Base-by-base conservation (phyloP, 2,797 vertebrate species). In the Pelochelys cantorii region DNA sequence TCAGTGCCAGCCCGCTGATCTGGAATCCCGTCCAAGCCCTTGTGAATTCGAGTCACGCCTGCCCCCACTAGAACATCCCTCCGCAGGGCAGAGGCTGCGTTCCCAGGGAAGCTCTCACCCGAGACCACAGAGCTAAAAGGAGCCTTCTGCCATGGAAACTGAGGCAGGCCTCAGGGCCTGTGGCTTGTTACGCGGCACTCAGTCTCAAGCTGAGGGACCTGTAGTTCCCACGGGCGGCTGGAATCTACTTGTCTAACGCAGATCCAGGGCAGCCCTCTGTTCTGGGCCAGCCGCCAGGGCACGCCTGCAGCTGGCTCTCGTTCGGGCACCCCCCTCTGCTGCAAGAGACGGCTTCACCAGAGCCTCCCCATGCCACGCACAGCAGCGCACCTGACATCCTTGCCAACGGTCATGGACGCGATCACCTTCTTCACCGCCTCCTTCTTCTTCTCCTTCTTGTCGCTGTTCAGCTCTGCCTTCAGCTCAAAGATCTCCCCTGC, bases 381-480 rank as follows among this genome's bases (percentile, higher is more conserved):
- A 18, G 81, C 85, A 65, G 60, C 97, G 89, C 95, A 99, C 99
- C 99, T 99, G 97, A 99, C 99, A n/a, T 99, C 99, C 93, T 99
- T 99, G 92, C 99, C 99, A 1, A 99, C 99, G 0, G 99, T 99
- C 99, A 99, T 99, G 22, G 99, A 99, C 0, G 99, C 99, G 2
- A 99, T 99, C 97, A 99, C 99, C 97, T 99, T 99, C 98, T 99
- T 99, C 95, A 99, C 99, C 0, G 99, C 99, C 96, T 99, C 99
- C 95, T 99, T 99, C 97, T 99, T 99, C 98, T 99, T 99, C 97
- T 99, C 99, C 93, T 99, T 99, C 98, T 99, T 99, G 97, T 99
- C 99, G 3, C 99, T 99, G 98, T 99, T 99, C 62, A 99, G 98
- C 96, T 99, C 99, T 0, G 99, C 99, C 96, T 99, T 99, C 96